Conservation (phyloP, 2,888 invertebrate genomes). For the Lasioglossum marginatum region DNA sequence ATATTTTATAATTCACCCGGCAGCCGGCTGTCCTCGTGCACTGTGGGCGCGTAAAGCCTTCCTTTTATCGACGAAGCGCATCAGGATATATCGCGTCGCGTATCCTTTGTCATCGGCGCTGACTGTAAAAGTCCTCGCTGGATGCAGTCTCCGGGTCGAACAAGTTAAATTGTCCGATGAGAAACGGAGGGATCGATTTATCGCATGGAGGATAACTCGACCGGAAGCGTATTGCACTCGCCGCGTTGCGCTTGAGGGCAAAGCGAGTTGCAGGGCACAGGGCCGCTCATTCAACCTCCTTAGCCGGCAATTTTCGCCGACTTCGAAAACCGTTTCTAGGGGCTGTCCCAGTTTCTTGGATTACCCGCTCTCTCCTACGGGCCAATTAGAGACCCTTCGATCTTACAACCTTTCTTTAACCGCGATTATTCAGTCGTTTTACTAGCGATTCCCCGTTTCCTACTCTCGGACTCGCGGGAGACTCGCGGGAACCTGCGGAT, state of each 20-base stretch:
- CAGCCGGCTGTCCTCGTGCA: neutral
- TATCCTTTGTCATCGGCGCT: neutral
- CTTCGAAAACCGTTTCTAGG: conserved; percentile 1
- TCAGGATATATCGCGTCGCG: neutral
- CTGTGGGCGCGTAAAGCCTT: neutral
- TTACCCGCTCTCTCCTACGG: neutral
- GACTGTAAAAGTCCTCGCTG: neutral
- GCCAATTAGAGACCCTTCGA: conserved; percentile 1
- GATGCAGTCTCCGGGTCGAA: neutral
- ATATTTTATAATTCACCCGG: neutral
- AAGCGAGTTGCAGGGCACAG: neutral
- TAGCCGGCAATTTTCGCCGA: conserved; percentile 5
- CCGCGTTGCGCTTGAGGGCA: conserved; percentile 1
- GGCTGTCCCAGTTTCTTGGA: neutral
- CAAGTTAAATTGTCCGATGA: conserved; percentile 10
- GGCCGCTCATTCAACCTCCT: conserved; percentile 12
- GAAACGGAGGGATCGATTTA: conserved; percentile 1
- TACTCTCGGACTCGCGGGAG: neutral
- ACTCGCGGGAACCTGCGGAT: neutral
- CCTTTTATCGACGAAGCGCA: neutral
- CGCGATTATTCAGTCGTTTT: conserved; percentile 1
- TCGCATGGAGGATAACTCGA: neutral
- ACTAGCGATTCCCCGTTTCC: neutral
- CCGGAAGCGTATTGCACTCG: neutral
- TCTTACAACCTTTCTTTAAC: neutral